Percentiles rank a stretch among this genome's conserved stretches.
phyloP scores from a whole-genome alignment of 2,113 vertebrate species.

The Bombycilla garrulus region DNA sequence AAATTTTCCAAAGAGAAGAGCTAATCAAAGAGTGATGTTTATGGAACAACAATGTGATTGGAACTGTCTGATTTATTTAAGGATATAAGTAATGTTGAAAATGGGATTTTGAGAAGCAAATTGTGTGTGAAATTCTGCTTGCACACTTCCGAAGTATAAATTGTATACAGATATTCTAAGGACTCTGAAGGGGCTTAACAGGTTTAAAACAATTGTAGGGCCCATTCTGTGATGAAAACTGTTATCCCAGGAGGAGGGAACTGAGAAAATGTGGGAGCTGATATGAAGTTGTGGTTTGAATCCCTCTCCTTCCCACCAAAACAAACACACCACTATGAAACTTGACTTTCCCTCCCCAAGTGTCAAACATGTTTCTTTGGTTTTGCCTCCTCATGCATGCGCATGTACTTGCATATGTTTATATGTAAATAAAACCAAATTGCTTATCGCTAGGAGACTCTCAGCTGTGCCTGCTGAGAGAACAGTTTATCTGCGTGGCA shows the following conservation, averaged over 20 bases:
- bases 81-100: background rate
- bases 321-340: background rate
- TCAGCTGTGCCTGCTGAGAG: background rate
- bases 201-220: background rate
- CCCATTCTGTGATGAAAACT: background rate
- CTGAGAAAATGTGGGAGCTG: background rate
- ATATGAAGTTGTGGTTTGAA: background rate
- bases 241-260: background rate
- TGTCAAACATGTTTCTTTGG: background rate
- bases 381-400: background rate
- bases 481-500: background rate
- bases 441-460: background rate
- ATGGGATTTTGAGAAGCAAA: background rate
- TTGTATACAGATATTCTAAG: background rate
- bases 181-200: background rate
- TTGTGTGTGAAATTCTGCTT: background rate
- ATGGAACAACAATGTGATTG: constrained; percentile 7
- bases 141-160: background rate
- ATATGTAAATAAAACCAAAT: background rate
- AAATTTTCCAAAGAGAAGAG: constrained; percentile 38
- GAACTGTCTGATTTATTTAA: constrained; percentile 19
- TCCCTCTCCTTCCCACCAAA: background rate
- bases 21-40: constrained; percentile 42
- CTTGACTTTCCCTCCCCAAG: background rate
- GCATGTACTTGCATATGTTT: background rate